These are phyloP conservation scores for Spodoptera litura DNA, from an alignment of 1,140 invertebrate species.

Conservation along the genomic window DNA sequence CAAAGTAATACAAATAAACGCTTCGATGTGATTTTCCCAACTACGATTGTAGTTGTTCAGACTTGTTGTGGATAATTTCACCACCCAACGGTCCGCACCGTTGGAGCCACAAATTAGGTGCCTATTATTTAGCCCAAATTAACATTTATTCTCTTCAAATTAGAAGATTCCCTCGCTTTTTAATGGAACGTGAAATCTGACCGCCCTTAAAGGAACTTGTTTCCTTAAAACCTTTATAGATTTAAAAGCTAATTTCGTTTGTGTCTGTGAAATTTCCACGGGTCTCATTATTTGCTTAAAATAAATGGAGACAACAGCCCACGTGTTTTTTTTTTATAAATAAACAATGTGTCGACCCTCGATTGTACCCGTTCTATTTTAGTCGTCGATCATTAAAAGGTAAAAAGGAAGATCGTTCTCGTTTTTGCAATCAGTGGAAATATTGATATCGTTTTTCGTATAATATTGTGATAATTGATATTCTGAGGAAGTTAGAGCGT, in stretches of 20 bases:
- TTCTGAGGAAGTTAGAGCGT: constrained; percentile 26
- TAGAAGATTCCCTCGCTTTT: constrained; percentile 21
- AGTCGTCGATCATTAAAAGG: too few relatives aligned
- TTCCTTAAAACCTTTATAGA: constrained; percentile 2
- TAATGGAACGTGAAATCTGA: constrained; percentile 23
- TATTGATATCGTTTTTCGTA: constrained; percentile 18
- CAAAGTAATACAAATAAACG: constrained; percentile 4
- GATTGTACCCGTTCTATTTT: not conserved
- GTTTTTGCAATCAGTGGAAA: not conserved
- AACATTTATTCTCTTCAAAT: constrained; percentile 18
- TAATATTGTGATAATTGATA: constrained; percentile 29
- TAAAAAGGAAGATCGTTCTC: not conserved
- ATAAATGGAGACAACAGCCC: constrained; percentile 13
- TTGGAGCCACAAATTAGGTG: constrained; percentile 14
- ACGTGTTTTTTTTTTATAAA: not conserved
- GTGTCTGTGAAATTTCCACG: constrained; percentile 11
- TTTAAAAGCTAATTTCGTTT: constrained; percentile 28
- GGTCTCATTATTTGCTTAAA: constrained; percentile 14
- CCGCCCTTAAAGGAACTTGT: not conserved
- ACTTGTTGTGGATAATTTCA: constrained; percentile 20
- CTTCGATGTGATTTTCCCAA: constrained; percentile 8
- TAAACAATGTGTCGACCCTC: not conserved
- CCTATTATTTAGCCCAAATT: constrained; percentile 17
- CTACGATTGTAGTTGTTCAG: constrained; percentile 23
- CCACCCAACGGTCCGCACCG: constrained; percentile 9